Percentiles rank a stretch among this genome's conserved stretches.
phyloP scores from a whole-genome alignment of 2,888 invertebrate species.

The Eudasyphora cyanicolor region DNA sequence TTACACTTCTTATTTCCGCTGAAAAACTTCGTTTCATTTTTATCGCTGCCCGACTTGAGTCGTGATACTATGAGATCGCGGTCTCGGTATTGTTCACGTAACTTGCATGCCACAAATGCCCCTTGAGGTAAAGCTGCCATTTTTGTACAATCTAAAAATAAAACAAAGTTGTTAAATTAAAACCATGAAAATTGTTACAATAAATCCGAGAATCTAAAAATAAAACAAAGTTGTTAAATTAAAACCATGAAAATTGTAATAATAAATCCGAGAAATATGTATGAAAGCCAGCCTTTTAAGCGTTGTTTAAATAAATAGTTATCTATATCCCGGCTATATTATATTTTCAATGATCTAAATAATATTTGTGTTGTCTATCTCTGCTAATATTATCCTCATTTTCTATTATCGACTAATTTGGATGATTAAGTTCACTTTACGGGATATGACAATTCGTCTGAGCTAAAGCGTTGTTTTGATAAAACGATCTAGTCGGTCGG shows the following conservation, averaged over 20 bases:
- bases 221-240: background rate
- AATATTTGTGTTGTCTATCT: no score
- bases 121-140: conserved; percentile 90
- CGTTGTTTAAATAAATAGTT: background rate
- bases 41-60: conserved; percentile 78
- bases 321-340: no score
- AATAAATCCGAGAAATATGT: background rate
- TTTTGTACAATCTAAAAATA: conserved; percentile 64
- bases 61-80: conserved; percentile 82
- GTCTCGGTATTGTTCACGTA: conserved; percentile 80
- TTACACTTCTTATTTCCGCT: conserved; percentile 76
- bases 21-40: conserved; percentile 70
- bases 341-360: no score
- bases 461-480: no score
- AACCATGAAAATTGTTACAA: background rate
- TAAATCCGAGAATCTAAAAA: background rate
- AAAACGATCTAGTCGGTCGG: no score
- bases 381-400: no score
- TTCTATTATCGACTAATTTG: no score
- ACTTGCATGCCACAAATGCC: conserved; percentile 87
- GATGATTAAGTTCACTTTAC: no score
- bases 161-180: conserved; percentile 9
- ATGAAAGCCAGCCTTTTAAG: background rate
- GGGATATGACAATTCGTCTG: no score
- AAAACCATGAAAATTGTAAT: background rate